Conservation (phyloP, 2,797 vertebrate species). For the Channa striata region DNA sequence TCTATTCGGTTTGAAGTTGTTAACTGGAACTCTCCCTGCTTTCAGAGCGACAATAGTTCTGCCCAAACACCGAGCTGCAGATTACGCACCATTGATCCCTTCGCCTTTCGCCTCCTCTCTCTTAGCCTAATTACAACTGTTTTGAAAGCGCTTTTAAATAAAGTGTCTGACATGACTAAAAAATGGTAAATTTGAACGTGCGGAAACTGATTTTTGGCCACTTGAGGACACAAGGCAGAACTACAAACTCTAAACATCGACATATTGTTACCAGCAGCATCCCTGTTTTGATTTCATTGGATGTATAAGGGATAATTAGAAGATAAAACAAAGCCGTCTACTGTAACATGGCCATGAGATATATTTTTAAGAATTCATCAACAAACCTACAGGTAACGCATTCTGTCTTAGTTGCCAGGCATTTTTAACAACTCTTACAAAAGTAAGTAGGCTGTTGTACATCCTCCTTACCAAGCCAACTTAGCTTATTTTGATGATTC, state of each 20-base stretch:
- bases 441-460: no score
- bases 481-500: no score
- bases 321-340: no score
- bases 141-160: slow-evolving; percentile 27
- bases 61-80: slow-evolving; percentile 51
- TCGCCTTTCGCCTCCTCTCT: slow-evolving; percentile 8
- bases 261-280: background rate
- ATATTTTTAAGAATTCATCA: no score
- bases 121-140: slow-evolving; percentile 53
- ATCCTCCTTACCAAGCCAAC: no score
- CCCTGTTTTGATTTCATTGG: no score
- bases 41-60: slow-evolving; percentile 51
- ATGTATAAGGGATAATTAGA: no score
- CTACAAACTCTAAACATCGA: background rate
- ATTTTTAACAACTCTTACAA: no score
- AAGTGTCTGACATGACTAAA: background rate
- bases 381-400: no score
- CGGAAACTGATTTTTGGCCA: background rate
- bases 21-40: slow-evolving; percentile 62
- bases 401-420: no score
- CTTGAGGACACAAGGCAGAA: background rate
- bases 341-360: no score
- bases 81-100: slow-evolving; percentile 62
- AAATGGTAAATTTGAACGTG: slow-evolving; percentile 7
- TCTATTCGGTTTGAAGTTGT: slow-evolving; percentile 74